These are phyloP conservation scores for Heliconius nattereri DNA, from an alignment of 1,140 invertebrate genomes.

Conservation along the genomic window DNA sequence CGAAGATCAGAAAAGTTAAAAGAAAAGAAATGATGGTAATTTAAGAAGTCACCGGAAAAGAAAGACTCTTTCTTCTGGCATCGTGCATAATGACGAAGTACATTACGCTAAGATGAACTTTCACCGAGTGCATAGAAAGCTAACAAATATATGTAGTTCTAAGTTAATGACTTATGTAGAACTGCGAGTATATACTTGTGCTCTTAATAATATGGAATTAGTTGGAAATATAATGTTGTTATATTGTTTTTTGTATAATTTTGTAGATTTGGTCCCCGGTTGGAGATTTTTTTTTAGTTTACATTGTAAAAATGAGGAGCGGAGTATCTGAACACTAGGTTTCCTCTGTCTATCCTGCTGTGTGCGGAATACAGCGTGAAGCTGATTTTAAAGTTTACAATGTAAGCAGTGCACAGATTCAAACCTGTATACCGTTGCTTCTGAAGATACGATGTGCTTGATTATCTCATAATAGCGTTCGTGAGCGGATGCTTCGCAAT, in stretches of 20 bases:
- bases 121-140: constrained; percentile 1
- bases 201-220: neutral
- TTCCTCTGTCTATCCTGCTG: neutral
- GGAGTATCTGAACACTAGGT: neutral
- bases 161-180: neutral
- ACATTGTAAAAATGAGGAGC: neutral
- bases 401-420: too few species aligned
- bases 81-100: neutral
- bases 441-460: neutral
- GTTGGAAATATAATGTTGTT: neutral
- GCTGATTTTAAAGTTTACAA: neutral
- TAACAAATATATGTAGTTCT: neutral
- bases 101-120: constrained; percentile 5
- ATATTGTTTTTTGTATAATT: neutral
- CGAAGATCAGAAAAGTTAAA: neutral
- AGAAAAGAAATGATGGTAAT: neutral
- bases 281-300: too few species aligned
- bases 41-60: neutral
- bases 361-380: neutral
- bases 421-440: neutral
- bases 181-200: neutral
- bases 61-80: neutral
- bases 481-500: neutral
- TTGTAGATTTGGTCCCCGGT: too few species aligned
- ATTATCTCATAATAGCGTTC: neutral